Conservation (phyloP, 2,797 vertebrate genomes). For the Spinus olivaceus region DNA sequence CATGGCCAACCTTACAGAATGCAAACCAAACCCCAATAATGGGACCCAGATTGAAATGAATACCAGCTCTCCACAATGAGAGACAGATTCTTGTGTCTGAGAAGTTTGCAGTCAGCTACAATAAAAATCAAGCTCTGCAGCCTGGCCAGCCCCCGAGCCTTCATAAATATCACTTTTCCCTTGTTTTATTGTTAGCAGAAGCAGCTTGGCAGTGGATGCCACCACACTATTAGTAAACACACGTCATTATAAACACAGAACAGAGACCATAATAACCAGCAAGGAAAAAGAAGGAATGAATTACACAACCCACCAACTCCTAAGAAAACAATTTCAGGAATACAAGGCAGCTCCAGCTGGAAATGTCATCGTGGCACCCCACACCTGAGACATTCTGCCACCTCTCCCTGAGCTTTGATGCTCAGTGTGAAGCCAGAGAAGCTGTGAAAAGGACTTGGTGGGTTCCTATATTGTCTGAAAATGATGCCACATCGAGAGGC, state of each 20-base stretch:
- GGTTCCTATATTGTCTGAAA: neutral
- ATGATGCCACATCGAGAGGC: neutral
- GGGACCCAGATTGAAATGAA: slow-evolving; percentile 55
- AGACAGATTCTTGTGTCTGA: slow-evolving; percentile 43
- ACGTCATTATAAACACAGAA: slow-evolving; percentile 36
- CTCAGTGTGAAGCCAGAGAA: neutral
- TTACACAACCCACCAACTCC: neutral
- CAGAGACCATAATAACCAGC: neutral
- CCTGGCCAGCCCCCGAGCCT: neutral
- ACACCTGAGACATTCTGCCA: neutral
- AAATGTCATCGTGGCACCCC: neutral
- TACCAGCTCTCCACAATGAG: slow-evolving; percentile 60
- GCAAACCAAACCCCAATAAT: slow-evolving; percentile 55
- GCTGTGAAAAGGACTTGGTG: neutral
- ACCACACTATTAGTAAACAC: slow-evolving; percentile 63
- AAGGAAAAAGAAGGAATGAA: neutral
- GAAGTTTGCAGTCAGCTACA: slow-evolving; percentile 55
- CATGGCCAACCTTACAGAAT: slow-evolving; percentile 44
- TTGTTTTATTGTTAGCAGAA: slow-evolving; percentile 59
- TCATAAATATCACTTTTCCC: slow-evolving; percentile 54
- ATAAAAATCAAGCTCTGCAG: slow-evolving; percentile 56
- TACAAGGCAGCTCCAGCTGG: neutral
- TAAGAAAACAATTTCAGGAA: neutral
- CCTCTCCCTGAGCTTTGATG: neutral
- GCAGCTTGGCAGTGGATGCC: slow-evolving; percentile 17